phyloP scores from a whole-genome alignment of 2,797 vertebrate genomes.

The Phoebastria nigripes region DNA sequence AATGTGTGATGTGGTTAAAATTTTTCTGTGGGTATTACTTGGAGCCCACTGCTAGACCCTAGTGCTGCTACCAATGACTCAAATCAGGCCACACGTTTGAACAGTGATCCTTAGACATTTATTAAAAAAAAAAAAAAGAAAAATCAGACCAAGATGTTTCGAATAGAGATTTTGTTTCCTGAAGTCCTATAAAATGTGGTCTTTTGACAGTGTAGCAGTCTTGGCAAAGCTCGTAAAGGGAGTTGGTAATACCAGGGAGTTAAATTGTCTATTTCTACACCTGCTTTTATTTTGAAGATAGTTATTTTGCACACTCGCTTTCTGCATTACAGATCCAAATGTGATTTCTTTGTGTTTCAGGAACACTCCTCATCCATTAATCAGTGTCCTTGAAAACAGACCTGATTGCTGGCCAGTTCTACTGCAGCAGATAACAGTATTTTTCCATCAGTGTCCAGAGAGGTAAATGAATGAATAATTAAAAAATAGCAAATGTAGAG shows the following conservation, averaged over 20 bases:
- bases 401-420: conserved; percentile 88
- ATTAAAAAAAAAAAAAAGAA: background rate
- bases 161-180: background rate
- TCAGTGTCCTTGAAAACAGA: conserved; percentile 90
- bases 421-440: conserved; percentile 83
- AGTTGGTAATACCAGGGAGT: background rate
- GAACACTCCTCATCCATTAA: conserved; percentile 87
- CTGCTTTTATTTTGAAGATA: background rate
- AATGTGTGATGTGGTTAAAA: background rate
- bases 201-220: background rate
- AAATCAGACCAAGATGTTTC: background rate
- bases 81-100: background rate
- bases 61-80: background rate
- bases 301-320: background rate
- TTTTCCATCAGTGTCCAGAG: conserved; percentile 81
- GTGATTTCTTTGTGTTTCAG: conserved; percentile 72
- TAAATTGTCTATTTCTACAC: background rate
- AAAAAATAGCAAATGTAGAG: conserved; percentile 30
- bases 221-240: background rate
- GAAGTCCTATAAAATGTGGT: background rate
- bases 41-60: background rate
- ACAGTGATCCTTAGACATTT: background rate
- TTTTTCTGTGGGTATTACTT: background rate
- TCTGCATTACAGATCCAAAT: background rate
- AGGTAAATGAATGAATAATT: conserved; percentile 73